phyloP scores from a whole-genome alignment of 1,140 invertebrate species.

The Scaptodrosophila lebanonensis region DNA sequence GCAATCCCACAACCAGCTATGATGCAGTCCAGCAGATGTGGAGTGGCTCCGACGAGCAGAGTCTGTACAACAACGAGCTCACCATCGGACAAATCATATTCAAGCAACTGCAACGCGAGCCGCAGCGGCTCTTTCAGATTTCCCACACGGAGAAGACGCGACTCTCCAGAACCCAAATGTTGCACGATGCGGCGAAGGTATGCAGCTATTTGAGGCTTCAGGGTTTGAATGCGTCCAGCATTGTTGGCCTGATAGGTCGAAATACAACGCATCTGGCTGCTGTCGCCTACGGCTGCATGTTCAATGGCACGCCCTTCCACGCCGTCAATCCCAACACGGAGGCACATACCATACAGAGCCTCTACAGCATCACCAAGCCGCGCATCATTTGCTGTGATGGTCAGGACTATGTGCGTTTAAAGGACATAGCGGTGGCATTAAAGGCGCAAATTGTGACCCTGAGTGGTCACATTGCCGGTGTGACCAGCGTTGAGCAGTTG shows the following conservation, averaged over 20 bases:
- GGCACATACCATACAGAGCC: slow-evolving; percentile 45
- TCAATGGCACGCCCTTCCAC: slow-evolving; percentile 69
- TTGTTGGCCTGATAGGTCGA: slow-evolving; percentile 55
- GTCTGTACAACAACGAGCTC: slow-evolving; percentile 48
- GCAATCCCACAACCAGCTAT: slow-evolving; percentile 38
- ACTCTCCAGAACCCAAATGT: slow-evolving; percentile 50
- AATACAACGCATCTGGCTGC: slow-evolving; percentile 60
- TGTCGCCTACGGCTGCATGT: slow-evolving; percentile 58
- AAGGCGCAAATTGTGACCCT: slow-evolving; percentile 41
- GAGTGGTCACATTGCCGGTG: slow-evolving; percentile 30
- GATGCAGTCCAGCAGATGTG: slow-evolving; percentile 33
- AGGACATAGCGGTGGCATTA: slow-evolving; percentile 26
- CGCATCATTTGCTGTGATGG: slow-evolving; percentile 66
- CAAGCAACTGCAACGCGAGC: slow-evolving; percentile 40
- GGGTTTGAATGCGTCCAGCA: slow-evolving; percentile 46
- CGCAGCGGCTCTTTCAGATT: slow-evolving; percentile 56
- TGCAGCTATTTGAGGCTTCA: slow-evolving; percentile 36
- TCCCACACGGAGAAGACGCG: slow-evolving; percentile 62
- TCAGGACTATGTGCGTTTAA: slow-evolving; percentile 41
- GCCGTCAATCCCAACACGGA: slow-evolving; percentile 56
- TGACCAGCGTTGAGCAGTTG: slow-evolving; percentile 40
- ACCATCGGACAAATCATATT: slow-evolving; percentile 58
- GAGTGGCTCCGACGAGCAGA: slow-evolving; percentile 41
- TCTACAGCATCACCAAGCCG: slow-evolving; percentile 59
- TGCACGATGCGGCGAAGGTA: slow-evolving; percentile 45